Conservation (phyloP, 2,888 invertebrate genomes). For the Pyrgus malvae region DNA sequence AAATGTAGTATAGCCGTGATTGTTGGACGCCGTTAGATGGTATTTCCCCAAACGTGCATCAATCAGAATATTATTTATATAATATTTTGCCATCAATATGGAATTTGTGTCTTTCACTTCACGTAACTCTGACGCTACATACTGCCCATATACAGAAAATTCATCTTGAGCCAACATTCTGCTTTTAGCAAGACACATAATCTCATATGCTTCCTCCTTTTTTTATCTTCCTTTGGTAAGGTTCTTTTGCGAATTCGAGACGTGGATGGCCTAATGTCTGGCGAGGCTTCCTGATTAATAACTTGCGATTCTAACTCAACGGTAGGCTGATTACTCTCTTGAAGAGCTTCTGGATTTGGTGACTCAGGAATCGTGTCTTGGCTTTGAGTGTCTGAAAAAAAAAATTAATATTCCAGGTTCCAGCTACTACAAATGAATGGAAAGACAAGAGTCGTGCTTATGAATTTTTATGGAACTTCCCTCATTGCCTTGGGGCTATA, state of each 20-base stretch:
- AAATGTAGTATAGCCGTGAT: constrained; percentile 1
- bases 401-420: neutral
- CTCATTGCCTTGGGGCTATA: neutral
- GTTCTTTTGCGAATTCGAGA: neutral
- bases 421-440: neutral
- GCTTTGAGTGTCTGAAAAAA: neutral
- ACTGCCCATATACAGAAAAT: constrained; percentile 6
- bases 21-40: constrained; percentile 23
- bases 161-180: constrained; percentile 6
- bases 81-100: constrained; percentile 31
- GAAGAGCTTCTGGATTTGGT: neutral
- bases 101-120: neutral
- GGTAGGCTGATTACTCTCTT: neutral
- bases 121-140: neutral
- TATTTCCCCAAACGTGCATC: constrained; percentile 34
- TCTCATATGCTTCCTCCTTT: constrained; percentile 3
- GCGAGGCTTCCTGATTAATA: neutral
- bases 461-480: neutral
- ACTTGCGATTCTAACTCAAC: neutral
- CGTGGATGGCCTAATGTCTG: neutral
- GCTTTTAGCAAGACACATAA: constrained; percentile 3
- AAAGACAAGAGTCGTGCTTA: neutral
- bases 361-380: neutral
- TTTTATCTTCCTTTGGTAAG: neutral
- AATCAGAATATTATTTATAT: constrained; percentile 34